Percentiles rank a stretch among this genome's conserved stretches.
Evolutionary conservation across 2,797 vertebrate species (phyloP).

Genomic region (Sebastes matsubarae): DNA sequence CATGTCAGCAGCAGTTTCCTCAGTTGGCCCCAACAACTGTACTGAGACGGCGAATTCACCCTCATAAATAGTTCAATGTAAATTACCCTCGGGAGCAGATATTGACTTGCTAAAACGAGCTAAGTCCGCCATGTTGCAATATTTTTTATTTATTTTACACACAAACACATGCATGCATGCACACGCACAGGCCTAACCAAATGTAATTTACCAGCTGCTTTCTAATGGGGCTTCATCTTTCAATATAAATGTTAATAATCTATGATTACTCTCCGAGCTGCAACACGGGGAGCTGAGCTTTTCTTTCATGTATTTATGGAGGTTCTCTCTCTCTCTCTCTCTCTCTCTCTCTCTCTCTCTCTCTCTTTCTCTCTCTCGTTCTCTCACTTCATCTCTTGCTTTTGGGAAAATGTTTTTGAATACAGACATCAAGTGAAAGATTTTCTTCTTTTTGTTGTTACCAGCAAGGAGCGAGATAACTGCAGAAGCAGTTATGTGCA

Average conservation of each 20-base stretch:
- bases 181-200: slow-evolving; percentile 39
- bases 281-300: slow-evolving; percentile 37
- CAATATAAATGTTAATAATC: slow-evolving; percentile 83
- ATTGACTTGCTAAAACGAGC: slow-evolving; percentile 60
- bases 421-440: slow-evolving; percentile 46
- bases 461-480: neutral
- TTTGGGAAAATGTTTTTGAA: slow-evolving; percentile 52
- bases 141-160: neutral
- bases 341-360: neutral
- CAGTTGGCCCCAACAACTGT: slow-evolving; percentile 33
- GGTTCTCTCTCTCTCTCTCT: slow-evolving; percentile 3
- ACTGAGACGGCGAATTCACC: slow-evolving; percentile 28
- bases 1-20: slow-evolving; percentile 23
- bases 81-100: slow-evolving; percentile 55
- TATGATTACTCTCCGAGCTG: slow-evolving; percentile 66
- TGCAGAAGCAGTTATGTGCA: neutral
- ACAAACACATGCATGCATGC: neutral
- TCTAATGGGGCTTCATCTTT: slow-evolving; percentile 79
- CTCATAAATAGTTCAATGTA: slow-evolving; percentile 59
- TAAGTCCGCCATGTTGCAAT: slow-evolving; percentile 53
- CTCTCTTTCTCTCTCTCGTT: too few species aligned
- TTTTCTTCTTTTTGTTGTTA: slow-evolving; percentile 39
- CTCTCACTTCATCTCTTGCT: slow-evolving; percentile 6
- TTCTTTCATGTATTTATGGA: slow-evolving; percentile 57
- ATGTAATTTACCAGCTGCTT: slow-evolving; percentile 75